Base-by-base conservation (phyloP, 1,140 invertebrate species). In the Heterodera carotae region DNA sequence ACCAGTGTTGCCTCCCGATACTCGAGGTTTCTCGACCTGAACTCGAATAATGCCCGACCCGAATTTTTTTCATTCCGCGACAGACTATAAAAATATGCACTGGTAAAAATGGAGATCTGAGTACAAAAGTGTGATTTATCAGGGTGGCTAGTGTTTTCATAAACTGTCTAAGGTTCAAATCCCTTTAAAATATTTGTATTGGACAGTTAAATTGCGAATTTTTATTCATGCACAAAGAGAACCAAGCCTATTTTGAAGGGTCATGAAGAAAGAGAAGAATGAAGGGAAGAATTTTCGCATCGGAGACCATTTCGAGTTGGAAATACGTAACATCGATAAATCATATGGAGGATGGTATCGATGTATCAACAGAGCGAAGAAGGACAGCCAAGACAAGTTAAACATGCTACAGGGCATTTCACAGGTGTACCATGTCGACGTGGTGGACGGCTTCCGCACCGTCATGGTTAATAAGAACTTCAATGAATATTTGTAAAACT, bases 241-340 rank as follows among this genome's bases (percentile, higher is more conserved):
- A n/a, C n/a, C n/a, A n/a, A n/a, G n/a, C n/a, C n/a, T n/a, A 43
- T 18, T 56, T n/a, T 53, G 15, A 3, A 56, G 48, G 48, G 15
- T 56, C 22, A 56, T 22, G 48, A 22, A 15, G 22, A 56, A 56
- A 22, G 48, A 62, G 2, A 56, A 74, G 22, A 36, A 74, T 25
- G 33, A 74, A n/a, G 64, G 29, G 39, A 64, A 33, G 15, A 74
- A 74, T n/a, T 18, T 74, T 8, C 64, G n/a, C n/a, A 12, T 74
- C 36, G 72, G 72, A 4, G 72, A 74, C 22, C 72, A 74, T 62
- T 74, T 36, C n/a, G 72, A 74, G 25, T 62, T 74, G 72, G 72
- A 74, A 36, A 25, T 74, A 1, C 56, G 72, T 0, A n/a, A 59
- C 15, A 64, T 33, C 31, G 53, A 64, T 36, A 22, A 27, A 10